A percentile compares a stretch with the other conserved stretches of the same genome.
Evolutionary conservation across 2,888 invertebrate species (phyloP).

Genomic region (Meiosimyza platycephala): DNA sequence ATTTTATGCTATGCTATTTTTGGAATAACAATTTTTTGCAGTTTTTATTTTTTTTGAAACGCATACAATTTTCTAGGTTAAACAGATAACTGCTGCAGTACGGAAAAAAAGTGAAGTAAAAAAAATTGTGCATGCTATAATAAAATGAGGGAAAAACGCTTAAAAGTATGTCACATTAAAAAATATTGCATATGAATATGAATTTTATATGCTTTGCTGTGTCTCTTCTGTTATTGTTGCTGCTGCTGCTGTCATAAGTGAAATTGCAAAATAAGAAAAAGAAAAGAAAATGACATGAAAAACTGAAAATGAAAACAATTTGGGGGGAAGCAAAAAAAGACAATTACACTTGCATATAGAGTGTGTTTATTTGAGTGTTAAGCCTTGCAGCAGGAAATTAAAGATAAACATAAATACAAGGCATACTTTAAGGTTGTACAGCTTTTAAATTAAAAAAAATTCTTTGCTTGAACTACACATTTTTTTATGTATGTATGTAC

Average conservation of each 20-base stretch:
- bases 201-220: constrained; percentile 18
- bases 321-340: neutral
- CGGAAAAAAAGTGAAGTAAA: neutral
- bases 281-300: constrained; percentile 3
- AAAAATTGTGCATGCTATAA: neutral
- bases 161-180: constrained; percentile 29
- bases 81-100: constrained; percentile 12
- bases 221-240: too few species aligned
- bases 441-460: too few species aligned
- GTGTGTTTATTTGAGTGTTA: too few species aligned
- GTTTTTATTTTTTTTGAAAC: constrained; percentile 2
- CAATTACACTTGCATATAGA: neutral
- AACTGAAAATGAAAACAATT: neutral
- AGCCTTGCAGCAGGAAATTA: too few species aligned
- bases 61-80: constrained; percentile 14
- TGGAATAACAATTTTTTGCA: too few species aligned
- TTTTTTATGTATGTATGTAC: too few species aligned
- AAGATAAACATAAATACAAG: too few species aligned
- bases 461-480: too few species aligned
- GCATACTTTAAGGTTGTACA: too few species aligned
- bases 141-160: constrained; percentile 12
- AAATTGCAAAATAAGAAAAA: constrained; percentile 13
- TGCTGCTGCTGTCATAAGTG: constrained; percentile 8
- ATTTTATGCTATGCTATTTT: neutral
- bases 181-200: constrained; percentile 32